Conservation (phyloP, 92 coral and sea anemone genomes). For the Umimayanthus chanpuru region DNA sequence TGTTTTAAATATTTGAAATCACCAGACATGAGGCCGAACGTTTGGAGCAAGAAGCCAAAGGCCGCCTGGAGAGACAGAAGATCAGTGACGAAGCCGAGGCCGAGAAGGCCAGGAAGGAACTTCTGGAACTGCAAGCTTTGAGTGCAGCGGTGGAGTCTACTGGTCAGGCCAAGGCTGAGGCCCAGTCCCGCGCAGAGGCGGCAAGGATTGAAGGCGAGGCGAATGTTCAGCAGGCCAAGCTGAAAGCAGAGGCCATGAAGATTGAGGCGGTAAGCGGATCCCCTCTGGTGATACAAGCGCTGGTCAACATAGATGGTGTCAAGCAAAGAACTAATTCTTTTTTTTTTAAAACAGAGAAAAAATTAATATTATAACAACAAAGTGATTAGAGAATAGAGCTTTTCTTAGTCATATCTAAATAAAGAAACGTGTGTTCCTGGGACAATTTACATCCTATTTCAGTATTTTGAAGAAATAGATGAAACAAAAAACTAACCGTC, state of each 20-base stretch:
- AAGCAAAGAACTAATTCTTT: background rate
- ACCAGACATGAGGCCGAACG: slow-evolving; percentile 97
- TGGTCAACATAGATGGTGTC: background rate
- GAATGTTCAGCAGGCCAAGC: slow-evolving; percentile 93
- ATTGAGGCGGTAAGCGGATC: slow-evolving; percentile 84
- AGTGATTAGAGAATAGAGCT: no score
- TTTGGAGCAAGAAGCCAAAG: slow-evolving; percentile 96
- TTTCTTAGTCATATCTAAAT: no score
- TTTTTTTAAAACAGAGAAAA: no score
- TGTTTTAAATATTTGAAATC: background rate
- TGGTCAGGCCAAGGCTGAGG: slow-evolving; percentile 99
- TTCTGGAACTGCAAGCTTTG: slow-evolving; percentile 92
- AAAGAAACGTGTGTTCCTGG: no score
- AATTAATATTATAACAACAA: no score
- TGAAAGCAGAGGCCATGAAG: slow-evolving; percentile 91
- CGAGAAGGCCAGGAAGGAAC: slow-evolving; percentile 87
- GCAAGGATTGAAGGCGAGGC: slow-evolving; percentile 97
- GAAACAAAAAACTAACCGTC: no score
- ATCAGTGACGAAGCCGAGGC: slow-evolving; percentile 98
- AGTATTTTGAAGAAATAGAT: no score
- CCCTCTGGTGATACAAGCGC: background rate
- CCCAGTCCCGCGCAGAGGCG: slow-evolving; percentile 98
- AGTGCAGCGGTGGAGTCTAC: slow-evolving; percentile 99
- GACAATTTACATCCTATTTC: no score
- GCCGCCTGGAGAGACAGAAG: slow-evolving; percentile 95